phyloP scores from a whole-genome alignment of 2,888 invertebrate genomes.

The Dastarcus helophoroides region DNA sequence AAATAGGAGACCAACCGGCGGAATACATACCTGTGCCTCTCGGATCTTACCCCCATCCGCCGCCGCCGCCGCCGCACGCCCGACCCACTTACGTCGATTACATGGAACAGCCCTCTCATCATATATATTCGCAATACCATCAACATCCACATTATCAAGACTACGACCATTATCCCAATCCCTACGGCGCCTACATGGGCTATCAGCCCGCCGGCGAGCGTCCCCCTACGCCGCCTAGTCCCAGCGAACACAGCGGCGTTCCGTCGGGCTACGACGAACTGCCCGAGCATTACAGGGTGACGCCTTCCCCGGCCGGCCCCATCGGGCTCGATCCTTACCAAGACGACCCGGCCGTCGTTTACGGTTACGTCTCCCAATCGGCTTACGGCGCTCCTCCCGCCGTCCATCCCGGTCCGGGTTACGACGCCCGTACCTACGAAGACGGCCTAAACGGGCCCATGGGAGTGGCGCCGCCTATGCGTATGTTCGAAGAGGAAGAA shows the following conservation, averaged over 20 bases:
- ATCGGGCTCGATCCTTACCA: constrained; percentile 50
- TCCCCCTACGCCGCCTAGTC: constrained; percentile 43
- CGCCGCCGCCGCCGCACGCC: constrained; percentile 24
- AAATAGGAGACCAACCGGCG: constrained; percentile 44
- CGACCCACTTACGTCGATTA: constrained; percentile 40
- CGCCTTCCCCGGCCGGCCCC: constrained; percentile 50
- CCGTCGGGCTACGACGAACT: constrained; percentile 56
- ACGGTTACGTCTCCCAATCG: constrained; percentile 53
- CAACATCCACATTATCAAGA: constrained; percentile 45
- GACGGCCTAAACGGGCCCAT: constrained; percentile 41
- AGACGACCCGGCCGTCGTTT: constrained; percentile 51
- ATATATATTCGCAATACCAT: constrained; percentile 40
- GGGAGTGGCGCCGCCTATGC: constrained; percentile 41
- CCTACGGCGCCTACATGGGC: constrained; percentile 40
- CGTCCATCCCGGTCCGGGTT: constrained; percentile 35
- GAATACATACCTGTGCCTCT: constrained; percentile 43
- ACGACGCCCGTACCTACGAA: constrained; percentile 41
- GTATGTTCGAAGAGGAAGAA: constrained; percentile 62
- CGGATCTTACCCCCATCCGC: constrained; percentile 33
- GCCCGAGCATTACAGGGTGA: constrained; percentile 48
- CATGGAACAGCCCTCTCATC: constrained; percentile 37
- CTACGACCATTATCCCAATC: constrained; percentile 45
- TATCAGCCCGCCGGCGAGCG: constrained; percentile 38
- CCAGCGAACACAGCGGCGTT: constrained; percentile 45
- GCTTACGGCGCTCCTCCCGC: constrained; percentile 44